These are phyloP conservation scores for Diabrotica virgifera DNA, from an alignment of 1,140 invertebrate species.

Conservation along the genomic window DNA sequence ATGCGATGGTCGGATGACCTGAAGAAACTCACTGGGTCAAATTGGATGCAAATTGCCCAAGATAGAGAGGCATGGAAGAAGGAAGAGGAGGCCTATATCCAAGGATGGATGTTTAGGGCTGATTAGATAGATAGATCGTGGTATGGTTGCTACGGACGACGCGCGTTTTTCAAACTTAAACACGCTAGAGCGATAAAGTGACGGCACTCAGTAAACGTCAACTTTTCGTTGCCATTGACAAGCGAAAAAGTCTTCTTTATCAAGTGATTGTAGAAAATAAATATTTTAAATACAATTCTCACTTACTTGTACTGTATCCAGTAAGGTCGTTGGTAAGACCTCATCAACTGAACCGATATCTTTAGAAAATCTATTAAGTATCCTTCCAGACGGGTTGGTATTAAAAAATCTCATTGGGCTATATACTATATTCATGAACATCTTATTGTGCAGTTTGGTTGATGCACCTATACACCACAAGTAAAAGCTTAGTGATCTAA, in stretches of 20 bases:
- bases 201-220: background rate
- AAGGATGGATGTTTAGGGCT: no score
- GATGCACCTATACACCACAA: slow-evolving; percentile 79
- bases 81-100: no score
- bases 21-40: no score
- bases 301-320: slow-evolving; percentile 75
- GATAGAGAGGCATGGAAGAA: no score
- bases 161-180: no score
- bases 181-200: no score
- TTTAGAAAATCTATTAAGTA: slow-evolving; percentile 55
- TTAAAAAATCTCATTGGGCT: slow-evolving; percentile 48
- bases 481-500: slow-evolving; percentile 72
- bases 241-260: no score
- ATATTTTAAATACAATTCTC: slow-evolving; percentile 23
- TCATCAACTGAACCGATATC: slow-evolving; percentile 48
- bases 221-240: background rate
- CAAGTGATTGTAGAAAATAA: no score
- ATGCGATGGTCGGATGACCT: no score
- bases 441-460: slow-evolving; percentile 60
- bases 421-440: slow-evolving; percentile 58
- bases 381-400: slow-evolving; percentile 52
- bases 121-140: no score
- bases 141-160: no score
- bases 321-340: slow-evolving; percentile 45
- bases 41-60: no score